A percentile compares a stretch with the other conserved stretches of the same genome.
phyloP scores from a whole-genome alignment of 35 echinoderm and acorn worm species.

The Apostichopus californicus region DNA sequence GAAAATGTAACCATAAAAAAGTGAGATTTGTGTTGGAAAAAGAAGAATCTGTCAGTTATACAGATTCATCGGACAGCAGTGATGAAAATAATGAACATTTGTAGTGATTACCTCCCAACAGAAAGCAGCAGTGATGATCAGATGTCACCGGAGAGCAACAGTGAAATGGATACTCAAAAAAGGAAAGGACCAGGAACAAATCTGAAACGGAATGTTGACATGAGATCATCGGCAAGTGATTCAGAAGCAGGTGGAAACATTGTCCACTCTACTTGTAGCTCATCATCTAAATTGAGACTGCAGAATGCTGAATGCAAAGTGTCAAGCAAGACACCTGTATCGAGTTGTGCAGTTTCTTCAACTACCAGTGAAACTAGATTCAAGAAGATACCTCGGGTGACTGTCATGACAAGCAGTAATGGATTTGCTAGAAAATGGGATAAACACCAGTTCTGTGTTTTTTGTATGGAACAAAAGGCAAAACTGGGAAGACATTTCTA shows the following conservation, averaged over 20 bases:
- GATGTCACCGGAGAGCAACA: background rate
- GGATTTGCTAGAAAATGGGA: slow-evolving; percentile 64
- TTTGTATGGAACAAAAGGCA: slow-evolving; percentile 47
- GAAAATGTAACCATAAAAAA: too few relatives aligned
- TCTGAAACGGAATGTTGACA: background rate
- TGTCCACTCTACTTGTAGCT: background rate
- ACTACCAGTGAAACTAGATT: background rate
- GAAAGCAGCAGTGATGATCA: background rate
- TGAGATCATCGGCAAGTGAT: background rate
- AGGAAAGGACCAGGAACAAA: background rate
- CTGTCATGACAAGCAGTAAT: background rate
- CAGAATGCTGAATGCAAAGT: background rate
- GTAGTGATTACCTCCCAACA: background rate
- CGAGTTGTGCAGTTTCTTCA: background rate
- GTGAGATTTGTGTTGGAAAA: too few relatives aligned
- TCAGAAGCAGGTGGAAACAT: background rate
- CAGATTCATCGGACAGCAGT: background rate
- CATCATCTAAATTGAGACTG: background rate
- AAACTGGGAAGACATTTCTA: slow-evolving; percentile 68
- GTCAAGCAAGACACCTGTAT: background rate
- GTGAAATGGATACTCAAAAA: background rate
- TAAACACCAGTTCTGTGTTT: slow-evolving; percentile 69
- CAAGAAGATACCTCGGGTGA: background rate
- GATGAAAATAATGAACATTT: background rate
- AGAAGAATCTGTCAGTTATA: too few relatives aligned